Evolutionary conservation across 2,113 vertebrate genomes (phyloP), one percentile per base, ranked within the genome.

Genomic region (Passer domesticus): DNA sequence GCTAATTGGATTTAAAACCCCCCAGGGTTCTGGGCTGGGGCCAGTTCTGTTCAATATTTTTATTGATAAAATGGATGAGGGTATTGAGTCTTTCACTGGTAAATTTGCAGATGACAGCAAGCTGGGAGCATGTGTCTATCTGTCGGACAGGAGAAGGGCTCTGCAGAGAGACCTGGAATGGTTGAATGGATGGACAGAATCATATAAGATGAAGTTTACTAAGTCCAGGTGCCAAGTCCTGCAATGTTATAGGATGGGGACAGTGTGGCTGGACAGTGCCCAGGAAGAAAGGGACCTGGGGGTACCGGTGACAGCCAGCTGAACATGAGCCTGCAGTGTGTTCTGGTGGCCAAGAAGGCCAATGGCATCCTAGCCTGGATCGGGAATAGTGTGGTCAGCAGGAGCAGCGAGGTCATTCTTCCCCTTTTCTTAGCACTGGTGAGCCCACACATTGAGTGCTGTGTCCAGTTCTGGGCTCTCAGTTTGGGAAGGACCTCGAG

Each of bases 321-420:
- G 24, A 18, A 37, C 15, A 17, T 17, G 58, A 59, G 58, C n/a
- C n/a, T 35, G 56, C 56, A 22, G 33, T 7, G n/a, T 24, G n/a
- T 22, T 15, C 56, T 16, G 23, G 23, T 17, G n/a, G 58, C 58
- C n/a, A 37, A 35, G 58, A 59, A 25, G n/a, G n/a, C n/a, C 23
- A 59, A 4, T 0, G n/a, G 15, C 14, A 33, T 35, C n/a, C n/a
- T 59, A 15, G 10, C 22, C 22, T 11, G 22, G 5, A 3, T 59
- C 56, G 35, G 56, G 22, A 35, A 24, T 1, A 4, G 56, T 16
- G n/a, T 59, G n/a, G n/a, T 22, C 56, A 59, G 56, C 56, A 59
- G 56, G 15, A 59, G 15, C 22, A 58, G 10, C 8, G 33, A 35
- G n/a, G 56, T 59, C 56, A 59, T 24, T 11, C n/a, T 59, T 1